A percentile compares a stretch with the other conserved stretches of the same genome.
These are phyloP conservation scores for Hydraecia micacea DNA, from an alignment of 2,888 invertebrate genomes.

Conservation along the genomic window DNA sequence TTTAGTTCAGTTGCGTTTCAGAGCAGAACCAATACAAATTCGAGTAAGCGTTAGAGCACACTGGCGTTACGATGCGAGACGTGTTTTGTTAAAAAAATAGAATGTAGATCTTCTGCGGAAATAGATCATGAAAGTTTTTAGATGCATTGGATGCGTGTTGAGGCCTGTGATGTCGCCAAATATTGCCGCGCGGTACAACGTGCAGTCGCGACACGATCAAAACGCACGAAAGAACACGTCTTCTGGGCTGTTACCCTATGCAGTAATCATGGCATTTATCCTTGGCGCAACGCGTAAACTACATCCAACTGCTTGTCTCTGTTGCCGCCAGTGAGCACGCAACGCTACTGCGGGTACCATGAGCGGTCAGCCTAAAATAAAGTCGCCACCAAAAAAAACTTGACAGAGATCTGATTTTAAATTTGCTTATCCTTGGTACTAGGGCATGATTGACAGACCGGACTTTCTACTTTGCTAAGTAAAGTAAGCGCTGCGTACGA, in stretches of 20 bases:
- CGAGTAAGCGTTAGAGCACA: slow-evolving; percentile 5
- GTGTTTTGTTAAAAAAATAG: slow-evolving; percentile 10
- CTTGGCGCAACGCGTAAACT: neutral
- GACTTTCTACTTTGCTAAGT: neutral
- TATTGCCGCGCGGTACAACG: neutral
- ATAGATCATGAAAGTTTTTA: neutral
- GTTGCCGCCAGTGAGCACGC: slow-evolving; percentile 2
- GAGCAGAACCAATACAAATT: slow-evolving; percentile 5
- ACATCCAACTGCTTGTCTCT: slow-evolving; percentile 4
- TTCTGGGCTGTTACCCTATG: neutral
- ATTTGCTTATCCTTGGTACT: slow-evolving; percentile 43
- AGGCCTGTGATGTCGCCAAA: neutral
- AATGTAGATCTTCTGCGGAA: neutral
- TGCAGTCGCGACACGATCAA: neutral
- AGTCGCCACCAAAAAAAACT: neutral
- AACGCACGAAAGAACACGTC: neutral
- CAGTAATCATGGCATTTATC: neutral
- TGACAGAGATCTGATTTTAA: slow-evolving; percentile 7
- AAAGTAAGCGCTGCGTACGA: neutral
- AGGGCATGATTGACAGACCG: neutral
- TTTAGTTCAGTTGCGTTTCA: slow-evolving; percentile 14
- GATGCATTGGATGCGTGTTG: neutral
- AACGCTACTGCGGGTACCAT: slow-evolving; percentile 20
- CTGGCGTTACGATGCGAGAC: neutral
- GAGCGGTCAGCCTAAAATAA: slow-evolving; percentile 42